Conservation (phyloP, 2,113 vertebrate genomes). For the Neoarius graeffei region DNA sequence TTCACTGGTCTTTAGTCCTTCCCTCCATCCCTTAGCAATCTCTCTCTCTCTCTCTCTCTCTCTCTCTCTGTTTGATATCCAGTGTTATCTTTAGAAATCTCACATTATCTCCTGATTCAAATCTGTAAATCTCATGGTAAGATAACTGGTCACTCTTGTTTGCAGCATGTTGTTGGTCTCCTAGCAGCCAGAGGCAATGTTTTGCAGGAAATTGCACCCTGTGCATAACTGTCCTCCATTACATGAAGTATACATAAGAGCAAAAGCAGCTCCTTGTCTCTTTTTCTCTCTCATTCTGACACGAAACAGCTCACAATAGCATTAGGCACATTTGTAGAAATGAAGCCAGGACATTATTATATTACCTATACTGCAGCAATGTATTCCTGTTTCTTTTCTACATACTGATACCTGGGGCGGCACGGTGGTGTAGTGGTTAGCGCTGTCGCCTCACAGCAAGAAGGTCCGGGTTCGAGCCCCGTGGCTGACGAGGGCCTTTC, state of each 20-base stretch:
- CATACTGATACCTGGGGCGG: neutral
- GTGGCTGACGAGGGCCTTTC: too few relatives aligned
- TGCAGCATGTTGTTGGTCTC: constrained; percentile 73
- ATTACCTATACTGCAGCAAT: neutral
- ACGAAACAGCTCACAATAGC: neutral
- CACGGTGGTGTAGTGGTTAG: too few relatives aligned
- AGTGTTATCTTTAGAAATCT: constrained; percentile 63
- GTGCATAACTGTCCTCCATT: constrained; percentile 50
- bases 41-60: constrained; percentile 46
- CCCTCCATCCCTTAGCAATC: neutral
- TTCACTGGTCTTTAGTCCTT: neutral
- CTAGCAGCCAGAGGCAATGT: constrained; percentile 71
- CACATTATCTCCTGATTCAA: constrained; percentile 51
- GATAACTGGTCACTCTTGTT: constrained; percentile 75
- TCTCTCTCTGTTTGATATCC: constrained; percentile 37
- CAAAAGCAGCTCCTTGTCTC: neutral
- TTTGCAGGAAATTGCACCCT: constrained; percentile 65
- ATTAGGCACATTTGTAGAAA: neutral
- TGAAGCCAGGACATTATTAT: neutral
- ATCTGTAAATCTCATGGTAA: constrained; percentile 71
- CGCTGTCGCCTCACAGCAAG: too few relatives aligned
- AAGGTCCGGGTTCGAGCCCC: too few relatives aligned
- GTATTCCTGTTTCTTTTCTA: neutral
- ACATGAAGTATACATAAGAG: constrained; percentile 55
- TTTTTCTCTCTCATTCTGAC: neutral